Percentiles rank a stretch among this genome's conserved stretches.
phyloP scores from a whole-genome alignment of 1,140 invertebrate genomes.

The Drosophila nannoptera region DNA sequence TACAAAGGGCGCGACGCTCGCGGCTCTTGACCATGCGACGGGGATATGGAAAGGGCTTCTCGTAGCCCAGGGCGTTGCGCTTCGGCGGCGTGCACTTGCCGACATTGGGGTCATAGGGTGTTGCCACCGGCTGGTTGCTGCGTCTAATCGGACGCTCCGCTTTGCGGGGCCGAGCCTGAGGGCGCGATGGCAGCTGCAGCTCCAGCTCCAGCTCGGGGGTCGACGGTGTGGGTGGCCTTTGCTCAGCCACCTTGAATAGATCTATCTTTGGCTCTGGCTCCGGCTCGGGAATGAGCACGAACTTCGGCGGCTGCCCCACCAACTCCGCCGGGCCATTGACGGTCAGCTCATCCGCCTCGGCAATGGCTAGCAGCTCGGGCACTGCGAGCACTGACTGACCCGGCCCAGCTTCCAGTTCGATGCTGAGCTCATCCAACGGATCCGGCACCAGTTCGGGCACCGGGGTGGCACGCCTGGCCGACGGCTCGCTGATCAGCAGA shows the following conservation, averaged over 20 bases:
- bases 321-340: no score
- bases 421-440: neutral
- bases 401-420: neutral
- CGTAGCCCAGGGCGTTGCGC: slow-evolving; percentile 40
- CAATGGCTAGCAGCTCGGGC: neutral
- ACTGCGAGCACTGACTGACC: neutral
- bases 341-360: neutral
- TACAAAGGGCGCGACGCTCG: slow-evolving; percentile 34
- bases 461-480: neutral
- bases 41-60: slow-evolving; percentile 48
- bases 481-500: neutral
- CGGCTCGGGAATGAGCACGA: neutral
- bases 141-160: neutral
- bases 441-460: neutral
- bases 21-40: slow-evolving; percentile 14
- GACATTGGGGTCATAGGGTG: neutral
- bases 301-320: neutral
- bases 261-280: no score
- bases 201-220: neutral
- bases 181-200: neutral
- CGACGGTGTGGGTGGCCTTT: neutral
- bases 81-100: slow-evolving; percentile 32
- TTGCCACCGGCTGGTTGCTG: neutral
- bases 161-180: no score
- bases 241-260: no score